phyloP scores from a whole-genome alignment of 2,113 vertebrate genomes.

The Pseudorhombus dupliciocellatus region DNA sequence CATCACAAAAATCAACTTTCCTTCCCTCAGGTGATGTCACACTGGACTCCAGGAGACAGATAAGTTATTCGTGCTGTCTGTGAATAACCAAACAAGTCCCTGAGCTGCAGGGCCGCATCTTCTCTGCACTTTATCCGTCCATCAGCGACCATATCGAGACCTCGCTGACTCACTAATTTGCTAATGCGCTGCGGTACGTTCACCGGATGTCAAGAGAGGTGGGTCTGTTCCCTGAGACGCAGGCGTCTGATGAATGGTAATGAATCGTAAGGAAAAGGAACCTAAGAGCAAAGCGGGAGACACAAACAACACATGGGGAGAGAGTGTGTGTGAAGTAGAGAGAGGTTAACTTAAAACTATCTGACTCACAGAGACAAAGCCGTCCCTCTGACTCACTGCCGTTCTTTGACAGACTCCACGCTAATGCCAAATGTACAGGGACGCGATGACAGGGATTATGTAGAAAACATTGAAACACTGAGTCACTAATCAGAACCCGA shows the following conservation, averaged over 20 bases:
- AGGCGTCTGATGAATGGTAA: conserved; percentile 25
- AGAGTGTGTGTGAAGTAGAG: not conserved
- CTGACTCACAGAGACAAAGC: conserved; percentile 3
- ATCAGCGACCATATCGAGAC: conserved; percentile 42
- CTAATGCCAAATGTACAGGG: conserved; percentile 13
- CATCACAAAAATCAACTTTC: too few relatives aligned
- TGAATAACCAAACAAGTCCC: not conserved
- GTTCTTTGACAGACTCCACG: conserved; percentile 20
- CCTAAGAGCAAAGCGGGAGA: not conserved
- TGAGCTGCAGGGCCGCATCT: conserved; percentile 5
- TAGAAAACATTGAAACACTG: not conserved
- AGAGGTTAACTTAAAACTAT: not conserved
- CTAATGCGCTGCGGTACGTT: conserved; percentile 24
- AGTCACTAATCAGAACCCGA: conserved; percentile 4
- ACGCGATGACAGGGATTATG: conserved; percentile 1
- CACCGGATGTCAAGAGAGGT: conserved; percentile 13
- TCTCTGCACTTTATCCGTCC: conserved; percentile 40
- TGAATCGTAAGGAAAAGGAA: conserved; percentile 5
- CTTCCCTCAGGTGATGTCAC: not conserved
- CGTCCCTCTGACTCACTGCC: conserved; percentile 14
- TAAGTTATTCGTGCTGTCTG: too few relatives aligned
- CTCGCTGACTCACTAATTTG: conserved; percentile 60
- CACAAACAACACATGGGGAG: not conserved
- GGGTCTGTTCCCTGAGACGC: conserved; percentile 21
- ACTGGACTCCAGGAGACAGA: too few relatives aligned